Percentiles rank a stretch among this genome's conserved stretches.
phyloP scores from a whole-genome alignment of 2,113 vertebrate species.

The Leucosticte australis region DNA sequence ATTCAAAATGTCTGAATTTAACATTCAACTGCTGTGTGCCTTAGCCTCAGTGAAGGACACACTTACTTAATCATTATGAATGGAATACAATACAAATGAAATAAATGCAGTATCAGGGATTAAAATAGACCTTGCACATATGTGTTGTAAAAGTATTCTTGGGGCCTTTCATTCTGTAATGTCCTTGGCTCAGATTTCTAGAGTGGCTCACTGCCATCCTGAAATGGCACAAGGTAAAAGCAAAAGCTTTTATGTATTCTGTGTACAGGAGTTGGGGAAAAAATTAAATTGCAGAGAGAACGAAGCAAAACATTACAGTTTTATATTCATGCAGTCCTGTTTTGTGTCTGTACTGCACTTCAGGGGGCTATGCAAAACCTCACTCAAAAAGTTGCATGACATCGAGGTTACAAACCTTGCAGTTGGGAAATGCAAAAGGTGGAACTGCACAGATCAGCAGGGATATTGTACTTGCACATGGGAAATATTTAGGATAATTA shows the following conservation, averaged over 20 bases:
- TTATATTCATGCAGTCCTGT: not conserved
- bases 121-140: constrained; percentile 35
- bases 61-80: constrained; percentile 8
- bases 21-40: not conserved
- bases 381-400: not conserved
- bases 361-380: not conserved
- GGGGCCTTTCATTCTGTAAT: constrained; percentile 1
- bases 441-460: not conserved
- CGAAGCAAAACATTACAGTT: not conserved
- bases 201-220: constrained; percentile 10
- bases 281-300: not conserved
- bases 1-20: constrained; percentile 1
- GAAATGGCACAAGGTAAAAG: constrained; percentile 15
- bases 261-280: not conserved
- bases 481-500: not conserved
- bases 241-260: constrained; percentile 1
- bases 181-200: not conserved
- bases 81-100: constrained; percentile 11
- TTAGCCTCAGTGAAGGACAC: not conserved
- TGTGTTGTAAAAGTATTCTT: constrained; percentile 24
- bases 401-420: not conserved
- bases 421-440: not conserved
- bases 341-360: not conserved
- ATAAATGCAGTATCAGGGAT: constrained; percentile 1
- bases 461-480: not conserved